Base-by-base conservation (phyloP, 2,113 vertebrate species). In the Hiodon alosoides region DNA sequence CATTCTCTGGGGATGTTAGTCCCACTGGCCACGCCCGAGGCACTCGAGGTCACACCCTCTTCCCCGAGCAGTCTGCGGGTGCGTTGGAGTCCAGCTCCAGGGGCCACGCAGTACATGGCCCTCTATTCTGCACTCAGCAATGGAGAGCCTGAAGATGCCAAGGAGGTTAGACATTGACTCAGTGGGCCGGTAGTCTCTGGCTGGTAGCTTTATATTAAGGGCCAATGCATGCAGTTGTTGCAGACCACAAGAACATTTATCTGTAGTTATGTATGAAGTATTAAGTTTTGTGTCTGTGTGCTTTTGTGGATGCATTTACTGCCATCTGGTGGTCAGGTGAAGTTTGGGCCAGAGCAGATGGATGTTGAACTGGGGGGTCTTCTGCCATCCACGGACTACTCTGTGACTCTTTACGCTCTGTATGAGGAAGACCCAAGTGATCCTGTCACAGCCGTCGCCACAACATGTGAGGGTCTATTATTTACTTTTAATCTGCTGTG, bases 341-440 rank as follows among this genome's bases (percentile, higher is more conserved):
- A 89, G 71, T 93, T 96, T 65, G 77, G 85, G 10, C 82, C 86
- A 3, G 87, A 86, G 2, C 85, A 86, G 81, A 92, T 94, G 0
- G 89, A 92, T 76, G 90, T 93, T 67, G 87, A 94, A 79, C 86
- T 98, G 82, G 73, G 79, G 0, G 89, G 87, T 14, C 86, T 98
- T 77, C 86, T 90, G 0, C 93, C 95, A 0, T 89, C 85, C 58
- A 95, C 91, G 0, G 92, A 92, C 79, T 97, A 98, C 61, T 92
- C 91, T 0, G 73, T 98, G 0, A 93, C 89, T 0, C 92, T 97
- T 51, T 95, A 95, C 0, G 94, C 94, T 0, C 89, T 98, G 78
- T 92, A 90, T 0, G 94, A 96, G 2, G 90, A 94, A 2, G 95
- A 98, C 5, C 90, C 91, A 17, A 98, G 97, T 0, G 94, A 97